These are phyloP conservation scores for Lordiphosa collinella DNA, from an alignment of 1,140 invertebrate genomes.

Conservation along the genomic window DNA sequence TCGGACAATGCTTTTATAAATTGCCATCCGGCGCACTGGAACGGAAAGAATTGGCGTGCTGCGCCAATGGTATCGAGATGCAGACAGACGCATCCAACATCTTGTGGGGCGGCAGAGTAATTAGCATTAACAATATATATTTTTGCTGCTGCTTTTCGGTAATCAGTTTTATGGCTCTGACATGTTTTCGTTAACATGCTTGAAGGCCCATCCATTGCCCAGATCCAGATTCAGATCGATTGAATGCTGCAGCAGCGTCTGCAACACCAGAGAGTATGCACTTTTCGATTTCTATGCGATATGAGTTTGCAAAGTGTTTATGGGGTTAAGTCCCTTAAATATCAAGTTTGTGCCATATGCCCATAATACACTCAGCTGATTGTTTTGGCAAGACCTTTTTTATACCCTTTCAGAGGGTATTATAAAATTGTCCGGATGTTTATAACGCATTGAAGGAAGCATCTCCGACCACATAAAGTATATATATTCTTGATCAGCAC, in stretches of 20 bases:
- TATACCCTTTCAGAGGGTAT: too few relatives aligned
- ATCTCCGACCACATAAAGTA: too few relatives aligned
- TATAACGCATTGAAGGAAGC: too few relatives aligned
- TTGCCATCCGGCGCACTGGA: conserved; percentile 51
- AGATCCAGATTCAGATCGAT: conserved; percentile 23
- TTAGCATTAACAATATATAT: conserved; percentile 57
- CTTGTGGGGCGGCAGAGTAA: conserved; percentile 19
- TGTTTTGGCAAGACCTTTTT: too few relatives aligned
- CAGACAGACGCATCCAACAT: conserved; percentile 29
- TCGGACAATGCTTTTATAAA: conserved; percentile 69
- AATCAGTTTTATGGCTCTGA: conserved; percentile 40
- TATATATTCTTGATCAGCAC: too few relatives aligned
- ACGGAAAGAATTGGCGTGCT: conserved; percentile 72
- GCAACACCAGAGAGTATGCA: not conserved
- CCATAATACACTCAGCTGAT: too few relatives aligned
- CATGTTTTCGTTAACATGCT: conserved; percentile 76
- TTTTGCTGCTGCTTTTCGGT: conserved; percentile 24
- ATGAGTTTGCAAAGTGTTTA: too few relatives aligned
- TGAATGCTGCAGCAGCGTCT: not conserved
- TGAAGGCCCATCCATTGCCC: conserved; percentile 34
- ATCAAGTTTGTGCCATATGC: too few relatives aligned
- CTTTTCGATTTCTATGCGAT: conserved; percentile 51
- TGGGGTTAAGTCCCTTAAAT: too few relatives aligned
- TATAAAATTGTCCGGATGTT: too few relatives aligned
- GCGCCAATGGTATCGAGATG: conserved; percentile 33